phyloP scores from a whole-genome alignment of 2,113 vertebrate genomes.

The Hyla sarda region DNA sequence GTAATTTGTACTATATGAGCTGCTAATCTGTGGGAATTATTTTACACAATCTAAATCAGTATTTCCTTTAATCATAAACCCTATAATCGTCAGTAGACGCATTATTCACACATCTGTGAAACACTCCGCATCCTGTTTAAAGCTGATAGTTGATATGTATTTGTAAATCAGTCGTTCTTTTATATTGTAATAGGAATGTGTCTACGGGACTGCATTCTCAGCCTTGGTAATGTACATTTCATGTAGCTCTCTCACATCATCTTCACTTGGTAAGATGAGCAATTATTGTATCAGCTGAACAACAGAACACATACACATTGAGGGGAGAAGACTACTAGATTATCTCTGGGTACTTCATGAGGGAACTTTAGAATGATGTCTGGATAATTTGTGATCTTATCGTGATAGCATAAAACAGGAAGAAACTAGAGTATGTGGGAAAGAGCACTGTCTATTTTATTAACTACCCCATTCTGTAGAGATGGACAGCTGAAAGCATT shows the following conservation, averaged over 20 bases:
- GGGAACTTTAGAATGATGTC: conserved; percentile 32
- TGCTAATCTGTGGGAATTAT: background rate
- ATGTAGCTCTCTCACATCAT: conserved; percentile 13
- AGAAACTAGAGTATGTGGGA: conserved; percentile 25
- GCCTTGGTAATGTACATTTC: background rate
- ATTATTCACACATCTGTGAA: conserved; percentile 21
- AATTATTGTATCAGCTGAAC: conserved; percentile 27
- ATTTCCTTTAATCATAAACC: conserved; percentile 4
- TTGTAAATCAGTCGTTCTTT: background rate
- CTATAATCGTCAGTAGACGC: background rate
- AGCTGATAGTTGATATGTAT: background rate
- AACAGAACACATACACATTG: background rate
- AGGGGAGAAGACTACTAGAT: background rate
- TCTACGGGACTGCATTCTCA: background rate
- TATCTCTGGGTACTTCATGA: background rate
- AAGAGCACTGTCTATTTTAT: conserved; percentile 2
- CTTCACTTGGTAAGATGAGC: background rate
- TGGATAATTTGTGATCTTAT: conserved; percentile 31
- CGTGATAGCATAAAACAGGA: background rate
- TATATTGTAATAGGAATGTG: background rate
- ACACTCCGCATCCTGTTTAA: conserved; percentile 39
- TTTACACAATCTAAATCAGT: background rate
- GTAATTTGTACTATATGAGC: too few relatives aligned
- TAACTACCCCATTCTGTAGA: background rate
- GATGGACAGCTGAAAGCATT: conserved; percentile 10